Percentiles rank a stretch among this genome's conserved stretches.
Evolutionary conservation across 2,113 vertebrate genomes (phyloP).

Genomic region (Opisthocomus hoazin): DNA sequence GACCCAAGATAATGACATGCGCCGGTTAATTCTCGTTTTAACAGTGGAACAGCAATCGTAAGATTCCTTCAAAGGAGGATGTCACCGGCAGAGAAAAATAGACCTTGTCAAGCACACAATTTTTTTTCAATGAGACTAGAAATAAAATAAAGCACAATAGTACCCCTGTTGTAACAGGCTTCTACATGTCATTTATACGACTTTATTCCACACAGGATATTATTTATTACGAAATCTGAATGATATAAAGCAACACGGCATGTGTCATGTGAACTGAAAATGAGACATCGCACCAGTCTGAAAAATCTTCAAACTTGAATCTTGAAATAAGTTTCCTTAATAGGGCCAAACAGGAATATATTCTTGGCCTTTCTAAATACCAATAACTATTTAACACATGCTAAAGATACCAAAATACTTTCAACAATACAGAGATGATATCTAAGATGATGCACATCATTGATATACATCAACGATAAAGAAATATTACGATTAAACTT

Average conservation of each 20-base stretch:
- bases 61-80: not conserved
- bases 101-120: not conserved
- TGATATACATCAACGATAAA: accelerated
- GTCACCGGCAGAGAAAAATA: not conserved
- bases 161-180: not conserved
- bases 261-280: not conserved
- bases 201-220: accelerated
- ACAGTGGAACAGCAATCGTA: accelerated
- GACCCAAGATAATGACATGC: not conserved
- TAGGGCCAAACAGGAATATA: not conserved
- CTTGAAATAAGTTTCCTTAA: not conserved
- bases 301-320: not conserved
- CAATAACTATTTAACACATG: not conserved
- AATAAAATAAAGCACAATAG: not conserved
- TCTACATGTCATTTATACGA: not conserved
- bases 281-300: not conserved
- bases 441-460: not conserved
- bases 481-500: not conserved
- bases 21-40: not conserved
- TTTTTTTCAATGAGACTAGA: not conserved
- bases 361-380: not conserved
- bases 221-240: not conserved
- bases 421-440: not conserved
- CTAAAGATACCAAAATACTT: not conserved
- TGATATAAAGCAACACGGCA: not conserved